Percentiles rank a stretch among this genome's conserved stretches.
Evolutionary conservation across 2,888 invertebrate species (phyloP).

Genomic region (Leucania comma): DNA sequence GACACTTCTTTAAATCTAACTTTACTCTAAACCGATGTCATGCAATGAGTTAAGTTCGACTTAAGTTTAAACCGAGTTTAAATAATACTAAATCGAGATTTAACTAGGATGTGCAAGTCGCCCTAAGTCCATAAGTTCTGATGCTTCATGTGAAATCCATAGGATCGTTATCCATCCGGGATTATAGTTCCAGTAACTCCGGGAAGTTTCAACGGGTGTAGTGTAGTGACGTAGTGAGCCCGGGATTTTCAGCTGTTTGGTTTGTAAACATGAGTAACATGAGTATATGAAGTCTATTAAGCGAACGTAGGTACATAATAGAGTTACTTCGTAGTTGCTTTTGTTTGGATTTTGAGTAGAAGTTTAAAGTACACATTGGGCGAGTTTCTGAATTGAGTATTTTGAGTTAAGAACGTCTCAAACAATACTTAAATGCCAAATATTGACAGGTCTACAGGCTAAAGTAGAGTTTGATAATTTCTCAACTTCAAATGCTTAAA

Average conservation of each 20-base stretch:
- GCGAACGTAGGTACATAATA: not conserved
- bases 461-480: too few relatives aligned
- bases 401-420: too few relatives aligned
- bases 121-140: slow-evolving; percentile 26
- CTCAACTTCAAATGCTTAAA: too few relatives aligned
- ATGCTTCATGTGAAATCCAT: slow-evolving; percentile 41
- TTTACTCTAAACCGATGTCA: too few relatives aligned
- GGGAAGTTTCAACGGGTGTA: slow-evolving; percentile 31
- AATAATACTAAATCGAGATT: too few relatives aligned
- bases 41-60: too few relatives aligned
- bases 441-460: too few relatives aligned
- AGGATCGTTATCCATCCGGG: slow-evolving; percentile 27
- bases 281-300: slow-evolving; percentile 5
- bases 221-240: not conserved
- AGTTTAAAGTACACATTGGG: not conserved
- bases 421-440: too few relatives aligned
- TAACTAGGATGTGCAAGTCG: too few relatives aligned
- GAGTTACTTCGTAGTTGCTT: not conserved
- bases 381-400: too few relatives aligned
- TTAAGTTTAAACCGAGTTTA: too few relatives aligned
- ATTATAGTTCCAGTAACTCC: slow-evolving; percentile 37
- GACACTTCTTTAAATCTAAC: too few relatives aligned
- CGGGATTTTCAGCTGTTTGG: slow-evolving; percentile 27
- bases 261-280: slow-evolving; percentile 17
- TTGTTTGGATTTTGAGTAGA: not conserved